Evolutionary conservation across 1,140 invertebrate genomes (phyloP).

Genomic region (Drosophila asahinai): DNA sequence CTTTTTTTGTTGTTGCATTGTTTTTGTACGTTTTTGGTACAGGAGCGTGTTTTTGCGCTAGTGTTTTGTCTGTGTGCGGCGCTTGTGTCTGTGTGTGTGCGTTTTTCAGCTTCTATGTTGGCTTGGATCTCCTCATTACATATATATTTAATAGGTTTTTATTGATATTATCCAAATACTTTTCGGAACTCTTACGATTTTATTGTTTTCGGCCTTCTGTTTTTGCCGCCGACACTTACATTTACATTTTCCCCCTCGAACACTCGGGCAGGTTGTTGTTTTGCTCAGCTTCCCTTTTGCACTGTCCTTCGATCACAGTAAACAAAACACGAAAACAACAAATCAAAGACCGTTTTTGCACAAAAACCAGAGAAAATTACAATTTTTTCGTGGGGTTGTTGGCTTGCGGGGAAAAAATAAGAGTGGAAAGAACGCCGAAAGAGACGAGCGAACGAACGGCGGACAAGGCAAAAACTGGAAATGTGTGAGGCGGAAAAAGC

Average conservation of each 20-base stretch:
- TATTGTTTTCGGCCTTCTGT: constrained; percentile 3
- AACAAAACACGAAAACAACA: constrained; percentile 23
- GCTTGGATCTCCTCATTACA: constrained; percentile 23
- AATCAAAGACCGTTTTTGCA: constrained; percentile 27
- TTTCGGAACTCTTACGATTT: not conserved
- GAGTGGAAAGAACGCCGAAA: constrained; percentile 70
- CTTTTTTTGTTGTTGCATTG: constrained; percentile 42
- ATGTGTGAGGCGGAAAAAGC: constrained; percentile 79
- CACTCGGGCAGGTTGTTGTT: constrained; percentile 51
- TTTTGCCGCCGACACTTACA: constrained; percentile 33
- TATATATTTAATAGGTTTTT: constrained; percentile 12
- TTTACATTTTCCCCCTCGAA: constrained; percentile 38
- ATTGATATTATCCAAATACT: constrained; percentile 3
- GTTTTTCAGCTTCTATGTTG: constrained; percentile 49
- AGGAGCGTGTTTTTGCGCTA: constrained; percentile 80
- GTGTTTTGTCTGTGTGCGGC: constrained; percentile 51
- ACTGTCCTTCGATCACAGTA: constrained; percentile 25
- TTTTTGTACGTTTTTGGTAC: constrained; percentile 61
- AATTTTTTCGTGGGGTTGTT: constrained; percentile 55
- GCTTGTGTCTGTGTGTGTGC: constrained; percentile 44
- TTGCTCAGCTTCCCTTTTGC: constrained; percentile 22
- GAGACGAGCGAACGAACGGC: constrained; percentile 62
- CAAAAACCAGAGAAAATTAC: constrained; percentile 41
- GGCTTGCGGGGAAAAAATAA: constrained; percentile 56
- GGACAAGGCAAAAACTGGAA: constrained; percentile 80